Conservation (phyloP, 2,113 vertebrate species). For the Psephotus haematonotus region DNA sequence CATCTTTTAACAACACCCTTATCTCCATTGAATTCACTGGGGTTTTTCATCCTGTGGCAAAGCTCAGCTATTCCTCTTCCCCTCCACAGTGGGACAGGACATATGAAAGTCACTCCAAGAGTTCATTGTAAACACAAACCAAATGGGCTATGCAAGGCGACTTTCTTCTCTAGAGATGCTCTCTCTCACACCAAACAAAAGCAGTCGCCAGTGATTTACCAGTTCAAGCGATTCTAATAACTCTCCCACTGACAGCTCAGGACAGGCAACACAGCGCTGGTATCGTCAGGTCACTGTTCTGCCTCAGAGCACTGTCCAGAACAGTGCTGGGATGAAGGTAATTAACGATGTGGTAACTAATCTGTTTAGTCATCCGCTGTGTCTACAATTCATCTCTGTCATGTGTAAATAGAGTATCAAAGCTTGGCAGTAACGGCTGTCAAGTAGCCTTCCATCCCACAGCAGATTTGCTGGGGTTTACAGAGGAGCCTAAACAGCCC, state of each 20-base stretch:
- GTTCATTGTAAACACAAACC: background rate
- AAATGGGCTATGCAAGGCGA: background rate
- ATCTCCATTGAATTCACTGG: accelerated
- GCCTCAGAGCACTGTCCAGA: background rate
- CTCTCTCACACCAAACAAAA: background rate
- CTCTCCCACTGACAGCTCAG: slow-evolving; percentile 54
- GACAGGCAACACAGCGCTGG: background rate
- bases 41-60: background rate
- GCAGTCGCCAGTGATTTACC: slow-evolving; percentile 28
- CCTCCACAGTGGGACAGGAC: background rate
- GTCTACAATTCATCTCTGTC: background rate
- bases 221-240: slow-evolving; percentile 15
- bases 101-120: accelerated
- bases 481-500: background rate
- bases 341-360: slow-evolving; percentile 48
- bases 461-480: background rate
- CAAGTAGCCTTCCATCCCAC: background rate
- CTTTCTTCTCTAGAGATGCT: background rate
- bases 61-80: background rate
- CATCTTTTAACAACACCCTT: background rate
- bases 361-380: background rate
- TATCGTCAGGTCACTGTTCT: background rate
- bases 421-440: background rate
- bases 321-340: slow-evolving; percentile 10
- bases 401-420: background rate